Percentiles rank a stretch among this genome's conserved stretches.
These are phyloP conservation scores for Meloidogyne hapla DNA, from an alignment of 1,140 invertebrate species.

Conservation along the genomic window DNA sequence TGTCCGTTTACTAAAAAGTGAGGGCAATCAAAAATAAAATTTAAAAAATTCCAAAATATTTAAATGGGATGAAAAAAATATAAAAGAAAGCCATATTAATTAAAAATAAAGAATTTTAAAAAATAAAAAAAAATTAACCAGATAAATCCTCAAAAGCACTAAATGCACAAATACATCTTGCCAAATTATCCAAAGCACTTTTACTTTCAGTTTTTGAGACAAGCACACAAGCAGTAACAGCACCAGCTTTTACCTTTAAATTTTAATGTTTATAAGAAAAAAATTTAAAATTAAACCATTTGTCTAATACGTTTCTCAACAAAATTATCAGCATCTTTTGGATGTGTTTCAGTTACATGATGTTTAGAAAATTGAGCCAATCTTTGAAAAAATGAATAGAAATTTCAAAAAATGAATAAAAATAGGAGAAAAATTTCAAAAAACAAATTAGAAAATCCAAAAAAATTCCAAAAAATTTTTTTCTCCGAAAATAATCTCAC, in stretches of 20 bases:
- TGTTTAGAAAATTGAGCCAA: constrained; percentile 98
- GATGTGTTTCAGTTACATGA: constrained; percentile 81
- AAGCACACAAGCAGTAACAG: constrained; percentile 82
- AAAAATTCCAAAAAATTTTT: no score
- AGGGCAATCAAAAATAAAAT: constrained; percentile 16
- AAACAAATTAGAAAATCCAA: no score
- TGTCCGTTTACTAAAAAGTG: background rate
- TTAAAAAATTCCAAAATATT: background rate
- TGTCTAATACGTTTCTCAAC: constrained; percentile 78
- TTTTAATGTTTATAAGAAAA: background rate
- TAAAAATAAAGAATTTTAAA: background rate
- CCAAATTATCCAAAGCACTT: constrained; percentile 59
- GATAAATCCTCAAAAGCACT: constrained; percentile 43
- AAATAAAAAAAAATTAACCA: constrained; percentile 28
- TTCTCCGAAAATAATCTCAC: background rate
- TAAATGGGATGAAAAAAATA: background rate
- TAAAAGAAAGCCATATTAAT: no score
- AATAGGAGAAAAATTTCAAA: no score
- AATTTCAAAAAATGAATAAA: no score
- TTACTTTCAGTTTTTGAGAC: constrained; percentile 85
- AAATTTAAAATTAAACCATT: constrained; percentile 68
- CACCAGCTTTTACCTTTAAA: constrained; percentile 72
- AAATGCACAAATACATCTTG: constrained; percentile 55
- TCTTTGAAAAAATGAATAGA: constrained; percentile 20
- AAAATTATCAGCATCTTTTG: constrained; percentile 83